Evolutionary conservation across 2,797 vertebrate genomes (phyloP), one percentile per base, ranked within the genome.

Genomic region (Clamator glandarius): DNA sequence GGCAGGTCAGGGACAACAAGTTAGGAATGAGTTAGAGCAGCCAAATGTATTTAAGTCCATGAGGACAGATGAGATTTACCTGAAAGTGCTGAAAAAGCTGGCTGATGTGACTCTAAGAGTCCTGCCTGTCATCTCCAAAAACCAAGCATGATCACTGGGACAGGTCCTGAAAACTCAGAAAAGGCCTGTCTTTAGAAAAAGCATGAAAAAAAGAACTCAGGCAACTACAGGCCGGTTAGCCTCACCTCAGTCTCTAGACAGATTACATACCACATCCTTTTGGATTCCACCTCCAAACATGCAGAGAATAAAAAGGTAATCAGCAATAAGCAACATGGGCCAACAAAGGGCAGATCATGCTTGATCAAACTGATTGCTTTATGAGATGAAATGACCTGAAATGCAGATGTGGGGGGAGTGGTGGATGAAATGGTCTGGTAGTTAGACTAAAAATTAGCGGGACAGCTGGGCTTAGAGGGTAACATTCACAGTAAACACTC

Each of bases 221-320:
- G 35, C 18, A 81, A 44, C 23, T 87, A 62, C 18, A 74, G 72
- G 29, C 28, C 3, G 1, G 24, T 50, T 73, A 75, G 44, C 33
- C 66, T 92, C 66, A 57, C 51, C 50, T 44, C 42, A 81, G 44
- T 10, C 26, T 73, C 33, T 82, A 55, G 52, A 73, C 87, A 76
- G 70, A 90, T 82, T 88, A 76, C 8, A 75, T 11, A 89, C 83
- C 88, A 87, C 85, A 89, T 94, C 70, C 59, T 67, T 74, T 63
- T 54, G 33, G 92, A 95, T 96, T 87, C 55, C 26, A 84, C 21
- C 31, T 84, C 52, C 61, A 89, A 82, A 89, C 20, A 70, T 2
- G 7, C 10, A 90, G 69, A 66, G 36, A 87, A 89, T 52, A 87
- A 84, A 93, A 95, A 57, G 11, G 26, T 59, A 87, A 93, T 76